These are phyloP conservation scores for Microvelia longipes DNA, from an alignment of 1,140 invertebrate genomes.

Conservation along the genomic window DNA sequence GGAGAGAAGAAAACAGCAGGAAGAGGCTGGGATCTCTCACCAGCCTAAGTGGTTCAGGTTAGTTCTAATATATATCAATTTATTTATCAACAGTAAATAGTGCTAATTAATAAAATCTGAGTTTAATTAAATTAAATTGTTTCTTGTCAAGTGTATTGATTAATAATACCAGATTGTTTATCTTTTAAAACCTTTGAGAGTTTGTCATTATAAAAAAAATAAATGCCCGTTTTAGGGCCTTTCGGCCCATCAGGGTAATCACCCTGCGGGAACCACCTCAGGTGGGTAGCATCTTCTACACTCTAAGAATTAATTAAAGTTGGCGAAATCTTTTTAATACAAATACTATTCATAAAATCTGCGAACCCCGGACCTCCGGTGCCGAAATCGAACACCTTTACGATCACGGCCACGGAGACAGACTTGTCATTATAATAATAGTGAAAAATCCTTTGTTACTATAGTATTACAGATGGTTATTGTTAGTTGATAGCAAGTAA, in stretches of 20 bases:
- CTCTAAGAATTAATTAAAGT: too few relatives aligned
- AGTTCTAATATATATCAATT: conserved; percentile 15
- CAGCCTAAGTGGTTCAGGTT: conserved; percentile 38
- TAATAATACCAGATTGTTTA: too few relatives aligned
- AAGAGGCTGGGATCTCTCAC: conserved; percentile 36
- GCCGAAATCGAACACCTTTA: too few relatives aligned
- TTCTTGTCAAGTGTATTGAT: neutral
- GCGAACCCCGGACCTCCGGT: too few relatives aligned
- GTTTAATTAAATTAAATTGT: neutral
- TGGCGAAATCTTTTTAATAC: too few relatives aligned
- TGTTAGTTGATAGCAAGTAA: neutral
- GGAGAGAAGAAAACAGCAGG: conserved; percentile 44
- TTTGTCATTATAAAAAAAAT: too few relatives aligned
- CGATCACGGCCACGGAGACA: too few relatives aligned
- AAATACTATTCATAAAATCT: too few relatives aligned
- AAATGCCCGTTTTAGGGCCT: neutral
- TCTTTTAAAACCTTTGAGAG: too few relatives aligned
- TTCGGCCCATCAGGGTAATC: neutral
- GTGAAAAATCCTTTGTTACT: neutral
- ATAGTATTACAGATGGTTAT: neutral
- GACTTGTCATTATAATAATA: too few relatives aligned
- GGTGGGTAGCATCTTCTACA: too few relatives aligned
- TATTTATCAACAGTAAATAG: neutral
- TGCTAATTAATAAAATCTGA: neutral
- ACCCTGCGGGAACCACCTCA: too few relatives aligned